Conservation (phyloP, 2,113 vertebrate species). For the Mirza zaza region DNA sequence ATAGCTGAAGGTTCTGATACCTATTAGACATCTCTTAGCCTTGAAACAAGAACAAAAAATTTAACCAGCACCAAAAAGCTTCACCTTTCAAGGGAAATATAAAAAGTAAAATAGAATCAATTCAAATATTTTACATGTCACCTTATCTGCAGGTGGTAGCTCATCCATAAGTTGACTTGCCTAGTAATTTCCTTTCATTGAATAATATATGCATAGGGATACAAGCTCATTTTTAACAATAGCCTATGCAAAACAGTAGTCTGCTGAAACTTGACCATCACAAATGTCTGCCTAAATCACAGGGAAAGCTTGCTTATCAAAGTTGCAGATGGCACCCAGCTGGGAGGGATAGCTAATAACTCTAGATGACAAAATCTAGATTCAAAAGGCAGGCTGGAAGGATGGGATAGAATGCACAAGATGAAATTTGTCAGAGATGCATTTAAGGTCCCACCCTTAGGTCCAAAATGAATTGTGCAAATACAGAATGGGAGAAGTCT, state of each 20-base stretch:
- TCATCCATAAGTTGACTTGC: neutral
- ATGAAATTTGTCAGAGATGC: constrained; percentile 32
- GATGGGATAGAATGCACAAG: neutral
- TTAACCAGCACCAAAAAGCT: neutral
- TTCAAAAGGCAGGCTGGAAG: constrained; percentile 58
- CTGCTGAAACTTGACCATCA: constrained; percentile 52
- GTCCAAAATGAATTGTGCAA: constrained; percentile 40
- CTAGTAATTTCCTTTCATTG: constrained; percentile 43
- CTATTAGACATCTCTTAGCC: neutral
- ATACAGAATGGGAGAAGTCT: neutral
- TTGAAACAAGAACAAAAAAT: constrained; percentile 26
- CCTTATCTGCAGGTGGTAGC: neutral
- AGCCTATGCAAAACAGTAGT: constrained; percentile 42
- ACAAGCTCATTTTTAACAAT: constrained; percentile 52
- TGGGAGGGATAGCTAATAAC: constrained; percentile 41
- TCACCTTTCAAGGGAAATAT: neutral
- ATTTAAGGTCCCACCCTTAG: constrained; percentile 2
- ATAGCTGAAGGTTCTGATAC: neutral
- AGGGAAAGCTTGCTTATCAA: constrained; percentile 47
- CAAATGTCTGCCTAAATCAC: constrained; percentile 30
- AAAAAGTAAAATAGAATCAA: constrained; percentile 44
- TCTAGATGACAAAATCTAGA: constrained; percentile 41
- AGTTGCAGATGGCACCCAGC: constrained; percentile 46
- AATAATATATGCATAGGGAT: constrained; percentile 40
- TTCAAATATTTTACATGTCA: neutral